These are phyloP conservation scores for Aphodius sticticus DNA, from an alignment of 2,888 invertebrate species.

Conservation along the genomic window DNA sequence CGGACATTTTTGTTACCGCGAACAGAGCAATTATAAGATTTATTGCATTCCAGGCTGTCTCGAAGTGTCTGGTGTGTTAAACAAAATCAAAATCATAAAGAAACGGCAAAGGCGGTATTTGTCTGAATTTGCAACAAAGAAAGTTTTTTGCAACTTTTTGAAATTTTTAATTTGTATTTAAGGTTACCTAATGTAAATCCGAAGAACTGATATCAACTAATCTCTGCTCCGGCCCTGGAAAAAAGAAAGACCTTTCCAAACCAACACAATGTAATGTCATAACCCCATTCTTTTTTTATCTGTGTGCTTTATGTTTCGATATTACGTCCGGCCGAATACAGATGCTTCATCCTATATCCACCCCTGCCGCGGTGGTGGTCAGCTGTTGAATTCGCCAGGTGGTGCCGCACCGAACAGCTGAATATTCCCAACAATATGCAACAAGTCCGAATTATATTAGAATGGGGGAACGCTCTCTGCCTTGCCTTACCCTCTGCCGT, in stretches of 20 bases:
- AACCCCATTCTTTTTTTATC: conserved; percentile 30
- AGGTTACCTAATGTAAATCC: no score
- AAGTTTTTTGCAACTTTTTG: no score
- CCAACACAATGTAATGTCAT: not conserved
- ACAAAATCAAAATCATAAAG: no score
- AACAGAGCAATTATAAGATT: no score
- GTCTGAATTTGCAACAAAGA: no score
- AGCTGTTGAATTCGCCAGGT: conserved; percentile 47
- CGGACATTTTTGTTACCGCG: no score
- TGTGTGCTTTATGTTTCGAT: conserved; percentile 31
- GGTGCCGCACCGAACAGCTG: conserved; percentile 41
- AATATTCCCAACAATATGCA: conserved; percentile 44
- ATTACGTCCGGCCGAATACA: conserved; percentile 31
- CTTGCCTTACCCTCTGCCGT: not conserved
- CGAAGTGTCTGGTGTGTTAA: no score
- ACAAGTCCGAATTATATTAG: conserved; percentile 42
- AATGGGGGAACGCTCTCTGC: conserved; percentile 20
- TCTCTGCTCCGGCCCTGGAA: not conserved
- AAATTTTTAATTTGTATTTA: no score
- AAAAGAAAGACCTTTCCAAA: not conserved
- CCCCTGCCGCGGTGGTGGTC: conserved; percentile 37
- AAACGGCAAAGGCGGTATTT: no score
- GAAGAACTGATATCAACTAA: no score
- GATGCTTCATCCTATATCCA: conserved; percentile 24
- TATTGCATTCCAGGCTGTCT: no score